Conservation (phyloP, 2,797 vertebrate species). For the Eulemur mongoz region DNA sequence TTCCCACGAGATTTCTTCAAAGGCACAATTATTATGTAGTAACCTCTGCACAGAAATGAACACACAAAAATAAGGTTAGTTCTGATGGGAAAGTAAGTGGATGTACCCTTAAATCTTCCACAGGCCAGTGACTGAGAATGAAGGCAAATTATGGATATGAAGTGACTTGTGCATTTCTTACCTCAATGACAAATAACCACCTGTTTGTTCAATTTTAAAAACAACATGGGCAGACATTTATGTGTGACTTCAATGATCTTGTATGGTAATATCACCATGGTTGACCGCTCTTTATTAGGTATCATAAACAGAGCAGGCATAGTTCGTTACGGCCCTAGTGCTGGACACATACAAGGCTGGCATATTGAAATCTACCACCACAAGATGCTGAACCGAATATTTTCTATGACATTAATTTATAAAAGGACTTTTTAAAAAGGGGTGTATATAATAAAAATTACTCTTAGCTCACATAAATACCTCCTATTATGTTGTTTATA, state of each 20-base stretch:
- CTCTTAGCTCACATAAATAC: neutral
- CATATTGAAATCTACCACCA: neutral
- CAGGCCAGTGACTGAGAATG: neutral
- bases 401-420: slow-evolving; percentile 25
- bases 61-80: slow-evolving; percentile 64
- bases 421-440: neutral
- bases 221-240: slow-evolving; percentile 76
- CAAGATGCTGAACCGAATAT: neutral
- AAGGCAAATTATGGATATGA: slow-evolving; percentile 52
- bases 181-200: slow-evolving; percentile 68
- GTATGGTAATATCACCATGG: slow-evolving; percentile 50
- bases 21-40: slow-evolving; percentile 98
- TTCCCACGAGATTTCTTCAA: slow-evolving; percentile 98
- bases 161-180: neutral
- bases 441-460: neutral
- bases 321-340: neutral
- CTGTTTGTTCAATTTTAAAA: slow-evolving; percentile 65
- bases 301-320: neutral
- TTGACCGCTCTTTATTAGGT: slow-evolving; percentile 45
- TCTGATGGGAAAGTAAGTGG: neutral
- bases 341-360: neutral
- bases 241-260: slow-evolving; percentile 63
- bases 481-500: neutral
- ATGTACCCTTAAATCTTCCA: slow-evolving; percentile 17
- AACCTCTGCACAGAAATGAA: slow-evolving; percentile 89